Evolutionary conservation across 2,888 invertebrate species (phyloP).

Genomic region (Entomobrya multifasciata): DNA sequence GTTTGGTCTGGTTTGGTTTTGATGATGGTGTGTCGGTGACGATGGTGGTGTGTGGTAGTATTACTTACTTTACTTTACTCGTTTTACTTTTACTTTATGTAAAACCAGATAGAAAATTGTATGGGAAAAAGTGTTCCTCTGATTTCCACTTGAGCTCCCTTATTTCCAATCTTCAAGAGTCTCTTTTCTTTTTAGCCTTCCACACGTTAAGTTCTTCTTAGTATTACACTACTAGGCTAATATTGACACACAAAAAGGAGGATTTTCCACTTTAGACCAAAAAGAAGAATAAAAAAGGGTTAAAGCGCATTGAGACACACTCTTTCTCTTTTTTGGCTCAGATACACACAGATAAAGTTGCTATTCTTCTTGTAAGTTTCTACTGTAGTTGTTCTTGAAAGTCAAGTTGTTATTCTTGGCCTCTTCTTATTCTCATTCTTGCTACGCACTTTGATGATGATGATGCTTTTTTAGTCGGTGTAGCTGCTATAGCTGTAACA

Average conservation of each 20-base stretch:
- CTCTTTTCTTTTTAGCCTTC: not conserved
- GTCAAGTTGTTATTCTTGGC: not conserved
- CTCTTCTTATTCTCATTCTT: not conserved
- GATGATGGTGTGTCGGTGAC: not conserved
- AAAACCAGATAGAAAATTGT: too few relatives aligned
- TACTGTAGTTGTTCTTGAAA: not conserved
- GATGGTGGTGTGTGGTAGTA: not conserved
- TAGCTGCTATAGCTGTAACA: not conserved
- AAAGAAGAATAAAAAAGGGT: not conserved
- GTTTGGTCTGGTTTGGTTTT: too few relatives aligned
- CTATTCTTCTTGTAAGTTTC: too few relatives aligned
- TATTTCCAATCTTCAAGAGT: slow-evolving; percentile 67
- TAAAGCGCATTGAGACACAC: not conserved
- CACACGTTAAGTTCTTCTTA: not conserved
- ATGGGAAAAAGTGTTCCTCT: slow-evolving; percentile 4
- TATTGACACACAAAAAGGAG: slow-evolving; percentile 59
- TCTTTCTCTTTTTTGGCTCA: not conserved
- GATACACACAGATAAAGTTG: too few relatives aligned
- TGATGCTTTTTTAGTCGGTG: not conserved
- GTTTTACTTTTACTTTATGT: too few relatives aligned
- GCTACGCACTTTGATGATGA: not conserved
- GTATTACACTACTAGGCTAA: slow-evolving; percentile 42
- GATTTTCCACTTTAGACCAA: slow-evolving; percentile 20
- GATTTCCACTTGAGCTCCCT: slow-evolving; percentile 67
- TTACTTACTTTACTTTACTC: slow-evolving; percentile 14